Evolutionary conservation across 2,888 invertebrate genomes (phyloP).

Genomic region (Xestia xanthographa): DNA sequence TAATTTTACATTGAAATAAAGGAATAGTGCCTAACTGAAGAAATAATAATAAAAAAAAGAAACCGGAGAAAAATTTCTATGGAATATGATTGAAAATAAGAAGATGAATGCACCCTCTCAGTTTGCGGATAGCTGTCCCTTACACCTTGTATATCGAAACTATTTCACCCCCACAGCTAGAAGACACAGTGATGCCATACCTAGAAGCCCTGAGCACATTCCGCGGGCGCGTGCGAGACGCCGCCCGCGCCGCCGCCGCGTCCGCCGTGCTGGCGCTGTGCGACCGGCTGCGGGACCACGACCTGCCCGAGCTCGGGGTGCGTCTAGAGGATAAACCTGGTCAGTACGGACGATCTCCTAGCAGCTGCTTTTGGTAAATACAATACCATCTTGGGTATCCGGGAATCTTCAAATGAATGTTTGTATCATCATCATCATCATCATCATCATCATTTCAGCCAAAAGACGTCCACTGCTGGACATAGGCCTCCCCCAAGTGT

Average conservation of each 20-base stretch:
- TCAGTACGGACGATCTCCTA: slow-evolving; percentile 52
- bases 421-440: too few species aligned
- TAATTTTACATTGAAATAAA: too few species aligned
- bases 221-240: slow-evolving; percentile 90
- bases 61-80: too few species aligned
- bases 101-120: too few species aligned
- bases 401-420: background rate
- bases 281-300: slow-evolving; percentile 96
- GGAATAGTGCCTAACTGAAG: too few species aligned
- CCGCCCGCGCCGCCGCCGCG: slow-evolving; percentile 86
- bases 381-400: background rate
- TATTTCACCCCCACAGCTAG: slow-evolving; percentile 88
- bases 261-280: slow-evolving; percentile 95
- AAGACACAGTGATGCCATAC: slow-evolving; percentile 96
- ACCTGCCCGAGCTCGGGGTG: slow-evolving; percentile 97
- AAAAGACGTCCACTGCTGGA: too few species aligned
- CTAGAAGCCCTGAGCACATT: slow-evolving; percentile 96
- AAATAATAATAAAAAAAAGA: too few species aligned
- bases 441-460: too few species aligned
- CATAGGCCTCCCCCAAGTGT: too few species aligned
- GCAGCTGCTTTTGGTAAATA: background rate
- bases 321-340: slow-evolving; percentile 97
- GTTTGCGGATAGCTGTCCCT: too few species aligned
- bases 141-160: background rate
- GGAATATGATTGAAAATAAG: too few species aligned